Evolutionary conservation across 2,888 invertebrate species (phyloP), one percentile per base, ranked within the genome.

Genomic region (Spialia ferax): DNA sequence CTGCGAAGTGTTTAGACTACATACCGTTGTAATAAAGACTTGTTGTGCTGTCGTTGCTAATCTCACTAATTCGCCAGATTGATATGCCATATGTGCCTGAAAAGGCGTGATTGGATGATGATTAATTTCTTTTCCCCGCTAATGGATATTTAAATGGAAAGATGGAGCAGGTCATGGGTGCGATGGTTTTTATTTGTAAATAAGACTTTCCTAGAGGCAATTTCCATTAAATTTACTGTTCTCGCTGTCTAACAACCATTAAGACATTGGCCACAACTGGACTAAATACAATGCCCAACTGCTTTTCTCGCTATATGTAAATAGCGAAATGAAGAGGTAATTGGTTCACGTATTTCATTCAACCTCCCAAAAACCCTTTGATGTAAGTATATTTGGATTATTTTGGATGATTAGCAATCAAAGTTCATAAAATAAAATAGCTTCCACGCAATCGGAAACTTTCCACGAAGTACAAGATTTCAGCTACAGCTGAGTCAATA

Each of bases 1-100:
- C 66, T 42, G 29, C 66, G 66, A 66, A 66, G 66, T 66, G 66
- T 66, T 66, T 66, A 66, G 59, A 66, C 66, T 66, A 66, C 66
- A 66, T 66, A 66, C 66, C 66, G 66, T 60, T 60, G 52, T 54
- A 64, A 50, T 64, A 57, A 64, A 64, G 56, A 35, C 54, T 57
- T 52, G 52, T 52, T 52, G 52, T 15, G 63, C 54, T 64, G 64
- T 32, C 63, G 26, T 11, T 10, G 50, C 48, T 59, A 35, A 59
- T 59, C 20, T 66, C 60, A 29, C 59, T 66, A 66, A 66, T 65
- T 66, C 52, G 23, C 35, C 18, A 54, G 52, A 66, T 54, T 60
- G 29, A 65, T 65, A 57, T 50, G 63, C 55, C 6, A 10, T 20
- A 22, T 7, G 18, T 23, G 52, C 52, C n/a, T 52, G 18, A n/a